Evolutionary conservation across 2,797 vertebrate genomes (phyloP).

Genomic region (Chiroxiphia lanceolata): DNA sequence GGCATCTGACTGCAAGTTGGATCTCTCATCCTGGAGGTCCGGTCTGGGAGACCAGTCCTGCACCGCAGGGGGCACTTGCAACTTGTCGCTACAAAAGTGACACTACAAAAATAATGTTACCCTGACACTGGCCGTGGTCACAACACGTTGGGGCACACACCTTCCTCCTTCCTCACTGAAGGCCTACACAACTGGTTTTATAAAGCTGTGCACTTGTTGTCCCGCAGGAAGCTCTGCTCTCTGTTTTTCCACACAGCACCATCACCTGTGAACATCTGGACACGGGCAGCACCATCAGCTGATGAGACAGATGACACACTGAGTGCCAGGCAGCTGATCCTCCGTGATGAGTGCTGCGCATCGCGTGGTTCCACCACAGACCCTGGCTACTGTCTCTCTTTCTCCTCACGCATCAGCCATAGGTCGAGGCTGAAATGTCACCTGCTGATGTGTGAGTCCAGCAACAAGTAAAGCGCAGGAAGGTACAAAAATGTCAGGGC

Average conservation of each 20-base stretch:
- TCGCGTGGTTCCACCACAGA: fast-evolving
- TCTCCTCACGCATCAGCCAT: background rate
- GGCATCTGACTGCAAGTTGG: too few species aligned
- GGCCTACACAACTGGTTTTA: background rate
- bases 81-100: background rate
- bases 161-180: background rate
- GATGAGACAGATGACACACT: fast-evolving
- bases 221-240: background rate
- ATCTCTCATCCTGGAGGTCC: background rate
- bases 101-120: background rate
- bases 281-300: fast-evolving
- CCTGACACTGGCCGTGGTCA: background rate
- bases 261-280: background rate
- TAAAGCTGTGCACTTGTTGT: fast-evolving
- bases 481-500: background rate
- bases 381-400: background rate
- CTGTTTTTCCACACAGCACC: background rate
- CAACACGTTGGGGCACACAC: fast-evolving
- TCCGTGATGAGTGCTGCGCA: background rate
- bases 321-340: background rate
- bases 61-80: fast-evolving
- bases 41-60: background rate
- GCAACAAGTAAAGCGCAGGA: fast-evolving
- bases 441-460: fast-evolving
- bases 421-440: background rate